These are phyloP conservation scores for Cepaea hortensis DNA, from an alignment of 2,888 invertebrate genomes.

Conservation along the genomic window DNA sequence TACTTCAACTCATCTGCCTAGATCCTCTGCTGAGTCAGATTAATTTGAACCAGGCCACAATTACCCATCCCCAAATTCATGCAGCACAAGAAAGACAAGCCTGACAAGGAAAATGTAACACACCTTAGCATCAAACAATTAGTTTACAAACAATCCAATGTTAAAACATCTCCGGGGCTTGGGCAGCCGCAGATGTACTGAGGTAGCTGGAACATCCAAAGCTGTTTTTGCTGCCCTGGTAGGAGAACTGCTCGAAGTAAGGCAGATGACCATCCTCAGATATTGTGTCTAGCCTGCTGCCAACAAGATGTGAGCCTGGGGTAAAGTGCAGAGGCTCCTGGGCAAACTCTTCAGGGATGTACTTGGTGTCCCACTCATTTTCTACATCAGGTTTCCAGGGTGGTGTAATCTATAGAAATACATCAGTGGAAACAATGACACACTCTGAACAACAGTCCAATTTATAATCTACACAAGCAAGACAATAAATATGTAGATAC, in stretches of 20 bases:
- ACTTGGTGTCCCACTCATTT: constrained; percentile 88
- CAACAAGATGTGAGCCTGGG: constrained; percentile 82
- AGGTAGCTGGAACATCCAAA: constrained; percentile 70
- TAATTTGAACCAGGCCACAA: no score
- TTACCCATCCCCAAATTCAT: no score
- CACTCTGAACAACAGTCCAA: no score
- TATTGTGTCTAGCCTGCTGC: constrained; percentile 61
- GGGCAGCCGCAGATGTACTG: constrained; percentile 58
- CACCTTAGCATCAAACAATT: no score
- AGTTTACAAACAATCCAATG: neutral
- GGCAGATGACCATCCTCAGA: constrained; percentile 82
- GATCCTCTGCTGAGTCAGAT: no score
- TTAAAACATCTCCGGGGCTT: constrained; percentile 51
- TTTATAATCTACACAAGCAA: neutral
- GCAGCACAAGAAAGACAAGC: no score
- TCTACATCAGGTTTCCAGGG: constrained; percentile 83
- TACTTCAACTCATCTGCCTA: no score
- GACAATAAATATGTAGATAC: neutral
- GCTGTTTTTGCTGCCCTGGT: constrained; percentile 75
- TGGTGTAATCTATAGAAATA: constrained; percentile 85
- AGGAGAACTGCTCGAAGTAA: constrained; percentile 88
- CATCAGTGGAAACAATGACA: no score
- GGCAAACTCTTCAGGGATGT: constrained; percentile 75
- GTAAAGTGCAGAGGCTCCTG: constrained; percentile 94
- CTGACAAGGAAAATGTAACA: no score